phyloP scores from a whole-genome alignment of 2,797 vertebrate species.

The Rhynchotus rufescens region DNA sequence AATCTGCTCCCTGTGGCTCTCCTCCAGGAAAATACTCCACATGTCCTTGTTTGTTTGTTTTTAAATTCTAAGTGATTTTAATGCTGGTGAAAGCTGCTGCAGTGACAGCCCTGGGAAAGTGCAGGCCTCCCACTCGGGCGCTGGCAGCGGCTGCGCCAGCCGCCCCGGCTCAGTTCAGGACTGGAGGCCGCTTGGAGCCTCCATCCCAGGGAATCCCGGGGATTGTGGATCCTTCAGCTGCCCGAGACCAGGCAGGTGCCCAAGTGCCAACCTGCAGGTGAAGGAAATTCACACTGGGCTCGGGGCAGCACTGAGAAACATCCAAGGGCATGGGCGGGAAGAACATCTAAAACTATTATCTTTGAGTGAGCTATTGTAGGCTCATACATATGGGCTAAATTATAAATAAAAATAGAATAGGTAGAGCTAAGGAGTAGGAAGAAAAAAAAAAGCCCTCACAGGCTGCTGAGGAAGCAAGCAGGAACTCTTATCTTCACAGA shows the following conservation, averaged over 20 bases:
- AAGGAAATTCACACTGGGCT: background rate
- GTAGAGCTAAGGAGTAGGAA: background rate
- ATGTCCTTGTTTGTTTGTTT: slow-evolving; percentile 64
- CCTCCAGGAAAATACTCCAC: slow-evolving; percentile 52
- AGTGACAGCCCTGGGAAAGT: slow-evolving; percentile 47
- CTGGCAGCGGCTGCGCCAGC: background rate
- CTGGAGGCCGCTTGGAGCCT: background rate
- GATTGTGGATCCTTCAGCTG: background rate
- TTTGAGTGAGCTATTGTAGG: background rate
- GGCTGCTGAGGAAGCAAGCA: background rate
- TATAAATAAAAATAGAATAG: background rate
- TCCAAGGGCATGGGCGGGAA: background rate
- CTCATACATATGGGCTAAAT: background rate
- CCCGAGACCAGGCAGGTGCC: background rate
- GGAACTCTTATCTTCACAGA: background rate
- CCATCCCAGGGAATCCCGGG: background rate
- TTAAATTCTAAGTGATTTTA: slow-evolving; percentile 50
- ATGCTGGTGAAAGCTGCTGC: slow-evolving; percentile 42
- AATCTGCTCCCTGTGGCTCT: background rate
- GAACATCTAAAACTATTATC: background rate
- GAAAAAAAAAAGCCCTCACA: background rate
- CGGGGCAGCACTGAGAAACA: background rate
- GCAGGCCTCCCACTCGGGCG: background rate
- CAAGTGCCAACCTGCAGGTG: background rate
- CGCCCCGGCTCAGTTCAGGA: background rate